Evolutionary conservation across 2,113 vertebrate species (phyloP), one percentile per base, ranked within the genome.

Genomic region (Melanerpes formicivorus): DNA sequence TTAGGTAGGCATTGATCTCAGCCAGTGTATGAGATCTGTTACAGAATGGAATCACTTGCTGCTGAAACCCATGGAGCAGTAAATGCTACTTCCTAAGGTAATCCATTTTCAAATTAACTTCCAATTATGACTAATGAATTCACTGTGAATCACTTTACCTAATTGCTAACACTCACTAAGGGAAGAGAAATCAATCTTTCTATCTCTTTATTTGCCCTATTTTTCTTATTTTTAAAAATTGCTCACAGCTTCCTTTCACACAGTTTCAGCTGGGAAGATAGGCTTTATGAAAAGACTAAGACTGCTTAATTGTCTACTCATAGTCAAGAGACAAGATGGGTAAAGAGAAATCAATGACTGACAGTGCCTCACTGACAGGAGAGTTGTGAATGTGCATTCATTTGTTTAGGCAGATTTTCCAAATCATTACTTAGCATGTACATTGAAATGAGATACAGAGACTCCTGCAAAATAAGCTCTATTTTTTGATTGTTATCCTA

Each of bases 61-160:
- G 93, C 83, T 84, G 87, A 95, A 97, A 88, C 93, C 95, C 93
- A 90, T 17, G 76, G 95, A 95, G 96, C 91, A 98, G 96, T 97
- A 98, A 97, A 96, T 95, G 92, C 96, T 96, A 92, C 96, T 97
- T 97, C 94, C 95, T 96, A 87, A 95, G 7, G 73, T 95, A 97
- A 98, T 98, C 96, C 91, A 95, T 96, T 97, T 97, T 97, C 97
- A 98, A 97, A 98, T 98, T 97, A 96, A 80, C 84, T 93, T 97
- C 97, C 97, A 95, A 77, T 98, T 97, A 95, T 97, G 96, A 97
- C 95, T 95, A 95, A 97, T 97, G 97, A 97, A 92, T 95, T 97
- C 95, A 94, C 91, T 93, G 95, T 75, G 96, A 97, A 97, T 97
- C 97, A 52, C 82, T 95, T 97, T 97, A 95, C 89, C 93, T 96